phyloP scores from a whole-genome alignment of 2,888 invertebrate genomes.

The Calameuta idolon region DNA sequence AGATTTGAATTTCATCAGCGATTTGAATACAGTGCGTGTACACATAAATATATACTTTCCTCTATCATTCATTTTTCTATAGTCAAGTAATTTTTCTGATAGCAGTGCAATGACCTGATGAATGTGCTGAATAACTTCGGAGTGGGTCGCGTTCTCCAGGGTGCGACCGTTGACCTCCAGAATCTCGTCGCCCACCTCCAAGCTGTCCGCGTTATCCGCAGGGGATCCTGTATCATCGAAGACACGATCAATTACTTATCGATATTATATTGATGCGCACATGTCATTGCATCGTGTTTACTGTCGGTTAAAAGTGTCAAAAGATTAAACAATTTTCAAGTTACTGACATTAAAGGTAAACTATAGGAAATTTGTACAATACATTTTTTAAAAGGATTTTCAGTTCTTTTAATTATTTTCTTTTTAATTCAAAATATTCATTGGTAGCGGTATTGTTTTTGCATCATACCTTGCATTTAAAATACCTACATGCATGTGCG shows the following conservation, averaged over 20 bases:
- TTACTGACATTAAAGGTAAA: neutral
- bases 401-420: too few species aligned
- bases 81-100: neutral
- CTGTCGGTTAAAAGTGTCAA: neutral
- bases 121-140: constrained; percentile 93
- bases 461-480: neutral
- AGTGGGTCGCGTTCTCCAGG: constrained; percentile 90
- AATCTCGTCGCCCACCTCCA: constrained; percentile 97
- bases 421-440: neutral
- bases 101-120: constrained; percentile 80
- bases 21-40: too few species aligned
- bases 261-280: neutral
- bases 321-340: neutral
- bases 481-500: neutral
- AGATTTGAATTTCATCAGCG: neutral
- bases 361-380: too few species aligned
- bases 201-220: constrained; percentile 89
- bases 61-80: neutral
- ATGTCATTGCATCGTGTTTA: neutral
- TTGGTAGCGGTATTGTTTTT: neutral
- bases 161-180: constrained; percentile 96
- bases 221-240: constrained; percentile 77
- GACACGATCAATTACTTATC: neutral
- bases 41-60: neutral
- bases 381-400: too few species aligned